These are phyloP conservation scores for Aselliscus stoliczkanus DNA, from an alignment of 2,797 vertebrate genomes.

Conservation along the genomic window DNA sequence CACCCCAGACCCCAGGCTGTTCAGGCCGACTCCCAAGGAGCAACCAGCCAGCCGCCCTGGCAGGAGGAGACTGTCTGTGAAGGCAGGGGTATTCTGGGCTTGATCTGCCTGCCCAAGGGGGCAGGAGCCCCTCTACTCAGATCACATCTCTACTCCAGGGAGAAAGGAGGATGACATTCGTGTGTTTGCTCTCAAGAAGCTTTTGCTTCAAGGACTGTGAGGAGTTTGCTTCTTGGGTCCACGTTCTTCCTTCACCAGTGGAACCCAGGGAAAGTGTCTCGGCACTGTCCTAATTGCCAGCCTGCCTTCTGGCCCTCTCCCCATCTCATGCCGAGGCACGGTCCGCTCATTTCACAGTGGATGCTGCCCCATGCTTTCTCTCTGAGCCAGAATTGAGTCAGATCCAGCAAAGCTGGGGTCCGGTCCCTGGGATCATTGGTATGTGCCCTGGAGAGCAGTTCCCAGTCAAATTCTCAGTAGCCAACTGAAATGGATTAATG, in stretches of 20 bases:
- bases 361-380: not conserved
- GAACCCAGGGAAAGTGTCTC: not conserved
- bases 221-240: not conserved
- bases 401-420: not conserved
- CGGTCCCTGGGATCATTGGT: not conserved
- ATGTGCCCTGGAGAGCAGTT: not conserved
- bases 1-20: not conserved
- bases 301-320: not conserved
- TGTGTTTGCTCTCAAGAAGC: not conserved
- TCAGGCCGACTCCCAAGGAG: not conserved
- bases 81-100: not conserved
- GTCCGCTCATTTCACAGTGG: not conserved
- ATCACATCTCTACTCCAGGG: not conserved
- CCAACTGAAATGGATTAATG: slow-evolving; percentile 20
- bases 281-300: accelerated
- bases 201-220: not conserved
- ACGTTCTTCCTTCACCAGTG: not conserved
- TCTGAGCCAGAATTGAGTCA: not conserved
- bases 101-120: no score
- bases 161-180: not conserved
- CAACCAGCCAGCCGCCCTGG: not conserved
- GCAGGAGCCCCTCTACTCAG: not conserved
- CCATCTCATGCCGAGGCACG: not conserved
- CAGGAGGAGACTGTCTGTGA: not conserved
- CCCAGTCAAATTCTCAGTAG: slow-evolving; percentile 29